Conservation (phyloP, 2,888 invertebrate genomes). For the Synanthedon vespiformis region DNA sequence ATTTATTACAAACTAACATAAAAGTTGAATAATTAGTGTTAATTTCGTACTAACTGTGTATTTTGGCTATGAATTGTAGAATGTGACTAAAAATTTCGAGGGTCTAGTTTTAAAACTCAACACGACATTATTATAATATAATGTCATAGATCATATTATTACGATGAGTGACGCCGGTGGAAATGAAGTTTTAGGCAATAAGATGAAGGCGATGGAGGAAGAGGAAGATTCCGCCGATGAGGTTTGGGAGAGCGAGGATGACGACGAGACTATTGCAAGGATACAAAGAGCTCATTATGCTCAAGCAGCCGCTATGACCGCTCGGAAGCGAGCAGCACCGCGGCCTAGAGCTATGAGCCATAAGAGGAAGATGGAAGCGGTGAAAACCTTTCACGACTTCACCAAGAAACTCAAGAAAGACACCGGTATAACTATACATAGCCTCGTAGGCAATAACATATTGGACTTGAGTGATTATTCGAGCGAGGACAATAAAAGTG, state of each 20-base stretch:
- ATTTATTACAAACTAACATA: not conserved
- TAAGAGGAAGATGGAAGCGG: slow-evolving; percentile 64
- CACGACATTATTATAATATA: not conserved
- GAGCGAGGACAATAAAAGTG: slow-evolving; percentile 50
- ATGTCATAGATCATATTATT: not conserved
- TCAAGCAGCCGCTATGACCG: slow-evolving; percentile 55
- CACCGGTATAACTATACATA: slow-evolving; percentile 61
- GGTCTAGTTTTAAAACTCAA: not conserved
- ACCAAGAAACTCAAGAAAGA: slow-evolving; percentile 66
- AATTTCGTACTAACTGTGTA: not conserved
- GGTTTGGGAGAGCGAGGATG: slow-evolving; percentile 55
- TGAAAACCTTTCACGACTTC: slow-evolving; percentile 62
- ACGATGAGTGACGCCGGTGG: slow-evolving; percentile 48
- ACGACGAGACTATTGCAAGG: slow-evolving; percentile 60
- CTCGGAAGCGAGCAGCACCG: slow-evolving; percentile 42
- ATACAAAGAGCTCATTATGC: slow-evolving; percentile 62
- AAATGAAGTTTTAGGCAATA: slow-evolving; percentile 35
- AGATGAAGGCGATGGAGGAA: slow-evolving; percentile 35
- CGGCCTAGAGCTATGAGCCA: slow-evolving; percentile 56
- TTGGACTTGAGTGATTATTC: slow-evolving; percentile 63
- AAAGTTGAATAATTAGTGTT: not conserved
- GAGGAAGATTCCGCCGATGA: slow-evolving; percentile 50
- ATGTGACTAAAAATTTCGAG: not conserved
- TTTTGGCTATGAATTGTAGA: not conserved
- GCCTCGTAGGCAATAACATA: slow-evolving; percentile 60